A percentile compares a stretch with the other conserved stretches of the same genome.
phyloP scores from a whole-genome alignment of 1,140 invertebrate species.

The Drosophila punjabiensis region DNA sequence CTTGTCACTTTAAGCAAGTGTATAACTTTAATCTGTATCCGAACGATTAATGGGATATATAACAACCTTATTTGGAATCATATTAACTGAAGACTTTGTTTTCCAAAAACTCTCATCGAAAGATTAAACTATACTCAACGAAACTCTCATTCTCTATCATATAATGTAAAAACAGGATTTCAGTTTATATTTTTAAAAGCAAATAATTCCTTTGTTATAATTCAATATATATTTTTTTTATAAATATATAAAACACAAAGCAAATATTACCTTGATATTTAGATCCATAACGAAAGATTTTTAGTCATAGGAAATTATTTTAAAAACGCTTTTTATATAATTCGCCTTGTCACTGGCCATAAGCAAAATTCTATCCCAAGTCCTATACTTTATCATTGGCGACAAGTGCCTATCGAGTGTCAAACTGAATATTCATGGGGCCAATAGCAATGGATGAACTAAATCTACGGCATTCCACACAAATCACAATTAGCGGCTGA shows the following conservation, averaged over 20 bases:
- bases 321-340: not conserved
- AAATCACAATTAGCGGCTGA: conserved; percentile 66
- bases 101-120: not conserved
- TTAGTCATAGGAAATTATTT: not conserved
- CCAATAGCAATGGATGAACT: conserved; percentile 57
- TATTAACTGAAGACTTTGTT: not conserved
- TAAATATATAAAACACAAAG: not conserved
- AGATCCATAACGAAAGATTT: not conserved
- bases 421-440: conserved; percentile 66
- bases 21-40: not conserved
- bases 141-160: no score
- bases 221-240: not conserved
- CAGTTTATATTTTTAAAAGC: not conserved
- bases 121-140: not conserved
- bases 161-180: no score
- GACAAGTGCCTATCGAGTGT: conserved; percentile 36
- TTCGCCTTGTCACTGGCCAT: not conserved
- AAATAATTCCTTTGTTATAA: not conserved
- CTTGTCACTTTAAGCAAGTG: not conserved
- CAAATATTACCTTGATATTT: not conserved
- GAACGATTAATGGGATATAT: not conserved
- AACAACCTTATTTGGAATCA: not conserved
- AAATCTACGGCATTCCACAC: conserved; percentile 73
- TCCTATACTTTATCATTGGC: conserved; percentile 22
- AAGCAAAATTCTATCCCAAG: conserved; percentile 14